Base-by-base conservation (phyloP, 2,113 vertebrate genomes). In the Dendropsophus ebraccatus region DNA sequence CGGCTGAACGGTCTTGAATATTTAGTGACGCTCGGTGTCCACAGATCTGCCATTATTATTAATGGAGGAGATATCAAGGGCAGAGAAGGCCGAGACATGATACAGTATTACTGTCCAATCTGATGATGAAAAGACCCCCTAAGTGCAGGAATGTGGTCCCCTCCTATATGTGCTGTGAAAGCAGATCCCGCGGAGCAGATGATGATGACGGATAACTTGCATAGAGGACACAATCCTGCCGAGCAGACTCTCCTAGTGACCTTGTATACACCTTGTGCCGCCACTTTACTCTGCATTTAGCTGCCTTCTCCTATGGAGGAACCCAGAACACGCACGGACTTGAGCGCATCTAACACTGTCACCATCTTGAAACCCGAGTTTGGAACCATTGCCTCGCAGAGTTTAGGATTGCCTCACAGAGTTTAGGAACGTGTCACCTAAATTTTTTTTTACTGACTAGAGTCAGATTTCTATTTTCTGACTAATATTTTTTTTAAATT, bases 231-330 rank as follows among this genome's bases (percentile, higher is more conserved):
- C 49, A 14, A 12, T 58, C 56, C 70, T 47, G 13, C 21, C 1
- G 19, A n/a, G 52, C 41, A 8, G 41, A 3, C 41, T 41, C 14
- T 60, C 52, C 7, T 60, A 9, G 16, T 81, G 79, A 81, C 79
- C 79, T 81, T 81, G 79, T 45, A 67, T 28, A 30, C 41, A 41
- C 41, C 41, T n/a, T 30, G 79, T 65, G 50, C 21, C 12, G 49
- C 10, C 7, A 54, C 75, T 37, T 81, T 25, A 3, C 28, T 67
- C 56, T 25, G 37, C 79, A 32, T 65, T 35, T 35, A 65, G 35
- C 54, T 62, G 56, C 50, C 25, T 4, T 65, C 79, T 81, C 54
- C 58, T 60, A 49, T 30, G 25, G 32, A 81, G 54, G 37, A 81
- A 58, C 30, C 56, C 28, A n/a, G n/a, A n/a, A n/a, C n/a, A n/a